Evolutionary conservation across 2,797 vertebrate species (phyloP).

Genomic region (Tiaroga cobitis): DNA sequence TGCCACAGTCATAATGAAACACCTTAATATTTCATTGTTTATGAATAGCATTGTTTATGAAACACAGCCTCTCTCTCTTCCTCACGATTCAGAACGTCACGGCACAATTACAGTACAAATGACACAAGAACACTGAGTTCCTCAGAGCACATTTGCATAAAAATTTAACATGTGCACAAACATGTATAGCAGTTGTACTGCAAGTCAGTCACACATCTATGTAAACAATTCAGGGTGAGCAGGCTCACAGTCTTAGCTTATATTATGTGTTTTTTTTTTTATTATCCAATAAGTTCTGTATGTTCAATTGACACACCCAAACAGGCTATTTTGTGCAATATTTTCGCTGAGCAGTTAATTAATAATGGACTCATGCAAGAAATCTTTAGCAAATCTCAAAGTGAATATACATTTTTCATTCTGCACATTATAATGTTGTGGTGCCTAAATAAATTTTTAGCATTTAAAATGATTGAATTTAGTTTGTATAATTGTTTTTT

Average conservation of each 20-base stretch:
- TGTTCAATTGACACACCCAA: neutral
- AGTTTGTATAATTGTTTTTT: neutral
- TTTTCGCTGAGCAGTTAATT: slow-evolving; percentile 79
- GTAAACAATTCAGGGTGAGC: slow-evolving; percentile 7
- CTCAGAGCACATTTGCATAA: neutral
- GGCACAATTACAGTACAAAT: neutral
- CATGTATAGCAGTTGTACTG: neutral
- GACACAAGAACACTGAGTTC: slow-evolving; percentile 4
- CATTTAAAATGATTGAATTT: neutral
- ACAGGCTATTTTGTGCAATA: slow-evolving; percentile 62
- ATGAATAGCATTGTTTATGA: slow-evolving; percentile 75
- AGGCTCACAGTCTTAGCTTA: neutral
- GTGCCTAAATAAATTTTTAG: neutral
- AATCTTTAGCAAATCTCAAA: neutral
- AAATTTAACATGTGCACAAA: neutral
- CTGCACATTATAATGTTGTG: neutral
- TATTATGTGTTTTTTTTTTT: neutral
- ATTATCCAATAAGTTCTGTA: neutral
- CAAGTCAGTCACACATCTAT: slow-evolving; percentile 14
- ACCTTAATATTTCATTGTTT: slow-evolving; percentile 72
- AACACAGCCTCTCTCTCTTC: neutral
- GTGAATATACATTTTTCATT: neutral
- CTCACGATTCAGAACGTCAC: neutral
- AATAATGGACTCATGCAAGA: slow-evolving; percentile 65
- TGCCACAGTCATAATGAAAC: slow-evolving; percentile 12